Conservation (phyloP, 2,113 vertebrate genomes). For the Nesogale talazaci region DNA sequence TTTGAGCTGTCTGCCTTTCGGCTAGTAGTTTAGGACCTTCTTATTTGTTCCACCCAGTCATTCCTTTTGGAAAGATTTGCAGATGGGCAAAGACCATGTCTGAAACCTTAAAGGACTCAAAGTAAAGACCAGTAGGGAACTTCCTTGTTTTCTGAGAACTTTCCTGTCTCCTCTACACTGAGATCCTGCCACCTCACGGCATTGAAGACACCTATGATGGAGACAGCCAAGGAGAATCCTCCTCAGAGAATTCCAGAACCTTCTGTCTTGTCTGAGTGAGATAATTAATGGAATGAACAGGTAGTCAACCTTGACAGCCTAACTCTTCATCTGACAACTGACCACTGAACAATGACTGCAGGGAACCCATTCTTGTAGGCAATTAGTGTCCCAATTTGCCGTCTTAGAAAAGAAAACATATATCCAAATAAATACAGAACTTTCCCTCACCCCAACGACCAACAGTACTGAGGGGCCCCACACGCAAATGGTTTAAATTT, state of each 20-base stretch:
- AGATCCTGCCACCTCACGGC: neutral
- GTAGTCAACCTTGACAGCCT: neutral
- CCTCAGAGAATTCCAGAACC: neutral
- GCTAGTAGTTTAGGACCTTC: neutral
- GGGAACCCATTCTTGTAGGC: constrained; percentile 65
- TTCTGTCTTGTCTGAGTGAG: neutral
- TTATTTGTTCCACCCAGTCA: neutral
- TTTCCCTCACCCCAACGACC: constrained; percentile 57
- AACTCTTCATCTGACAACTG: constrained; percentile 56
- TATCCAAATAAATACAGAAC: constrained; percentile 74
- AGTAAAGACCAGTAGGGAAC: fast-evolving
- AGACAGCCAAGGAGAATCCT: neutral
- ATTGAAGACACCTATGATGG: neutral
- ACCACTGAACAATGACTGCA: constrained; percentile 50
- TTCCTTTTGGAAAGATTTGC: neutral
- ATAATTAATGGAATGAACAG: neutral
- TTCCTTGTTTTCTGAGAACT: neutral
- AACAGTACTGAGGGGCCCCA: constrained; percentile 38
- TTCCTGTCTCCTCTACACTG: neutral
- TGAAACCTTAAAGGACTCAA: no score
- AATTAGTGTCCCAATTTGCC: constrained; percentile 78
- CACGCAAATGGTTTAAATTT: constrained; percentile 85
- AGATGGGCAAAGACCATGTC: no score
- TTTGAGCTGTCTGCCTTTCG: neutral
- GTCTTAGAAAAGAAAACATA: constrained; percentile 75